Evolutionary conservation across 2,888 invertebrate genomes (phyloP).

Genomic region (Chrysina gloriosa): DNA sequence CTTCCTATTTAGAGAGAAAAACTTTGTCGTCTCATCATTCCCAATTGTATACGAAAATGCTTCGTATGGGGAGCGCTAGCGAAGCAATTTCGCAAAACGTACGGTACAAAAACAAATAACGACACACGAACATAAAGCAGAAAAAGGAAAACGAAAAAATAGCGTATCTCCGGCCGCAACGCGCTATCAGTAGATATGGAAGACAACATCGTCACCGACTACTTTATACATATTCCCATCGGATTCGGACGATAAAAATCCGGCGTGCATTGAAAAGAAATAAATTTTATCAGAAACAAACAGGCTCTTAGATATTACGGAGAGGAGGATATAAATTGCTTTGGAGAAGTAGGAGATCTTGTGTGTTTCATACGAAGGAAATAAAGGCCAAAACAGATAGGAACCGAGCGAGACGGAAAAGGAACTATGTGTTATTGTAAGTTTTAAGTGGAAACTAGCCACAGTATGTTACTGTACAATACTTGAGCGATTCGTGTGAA

Average conservation of each 20-base stretch:
- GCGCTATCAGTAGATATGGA: conserved; percentile 31
- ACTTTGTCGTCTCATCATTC: conserved; percentile 11
- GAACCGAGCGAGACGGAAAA: not conserved
- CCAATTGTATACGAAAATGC: conserved; percentile 30
- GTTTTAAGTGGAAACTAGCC: conserved; percentile 42
- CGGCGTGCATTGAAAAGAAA: conserved; percentile 39
- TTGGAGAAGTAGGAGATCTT: conserved; percentile 25
- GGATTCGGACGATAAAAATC: conserved; percentile 41
- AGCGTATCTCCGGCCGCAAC: conserved; percentile 28
- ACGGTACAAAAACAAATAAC: conserved; percentile 31
- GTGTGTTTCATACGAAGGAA: not conserved
- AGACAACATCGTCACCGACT: conserved; percentile 31
- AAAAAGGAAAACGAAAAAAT: conserved; percentile 30
- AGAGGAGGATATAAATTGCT: conserved; percentile 38
- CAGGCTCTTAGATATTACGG: conserved; percentile 43
- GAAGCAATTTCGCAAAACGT: conserved; percentile 33
- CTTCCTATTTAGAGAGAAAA: not conserved
- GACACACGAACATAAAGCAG: conserved; percentile 27
- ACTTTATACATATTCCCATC: conserved; percentile 40
- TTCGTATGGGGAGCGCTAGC: conserved; percentile 6
- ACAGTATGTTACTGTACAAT: conserved; percentile 45
- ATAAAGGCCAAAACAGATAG: not conserved
- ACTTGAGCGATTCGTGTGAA: conserved; percentile 59
- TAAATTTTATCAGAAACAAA: conserved; percentile 43
- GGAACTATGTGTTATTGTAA: conserved; percentile 26